Percentiles rank a stretch among this genome's conserved stretches.
Conservation (phyloP, 2,888 invertebrate genomes). For the Ganaspis brasiliensis region DNA sequence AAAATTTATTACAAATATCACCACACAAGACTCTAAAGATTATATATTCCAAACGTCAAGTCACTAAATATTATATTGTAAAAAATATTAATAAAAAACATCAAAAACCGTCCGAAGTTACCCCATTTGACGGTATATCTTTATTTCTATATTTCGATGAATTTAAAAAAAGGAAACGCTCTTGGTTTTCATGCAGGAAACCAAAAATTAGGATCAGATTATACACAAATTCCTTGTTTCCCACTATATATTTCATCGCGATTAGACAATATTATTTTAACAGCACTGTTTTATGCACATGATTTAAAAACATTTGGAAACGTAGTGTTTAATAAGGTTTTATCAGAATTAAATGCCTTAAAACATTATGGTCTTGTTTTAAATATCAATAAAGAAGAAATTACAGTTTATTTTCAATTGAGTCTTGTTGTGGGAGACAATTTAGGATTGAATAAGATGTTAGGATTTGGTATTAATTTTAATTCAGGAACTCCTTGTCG, state of each 20-base stretch:
- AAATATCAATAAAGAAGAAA: conserved; percentile 24
- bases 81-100: no score
- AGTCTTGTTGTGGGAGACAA: conserved; percentile 42
- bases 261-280: conserved; percentile 48
- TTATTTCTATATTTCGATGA: conserved; percentile 57
- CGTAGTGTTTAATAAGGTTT: conserved; percentile 22
- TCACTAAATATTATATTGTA: no score
- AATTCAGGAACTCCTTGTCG: conserved; percentile 39
- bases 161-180: conserved; percentile 51
- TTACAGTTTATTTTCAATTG: conserved; percentile 45
- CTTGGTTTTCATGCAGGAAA: conserved; percentile 50
- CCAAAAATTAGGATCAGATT: conserved; percentile 48
- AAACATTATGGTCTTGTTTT: conserved; percentile 39
- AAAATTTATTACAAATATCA: no score
- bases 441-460: conserved; percentile 47
- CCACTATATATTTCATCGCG: conserved; percentile 33
- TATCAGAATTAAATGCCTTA: conserved; percentile 46
- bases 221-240: conserved; percentile 42
- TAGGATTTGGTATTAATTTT: conserved; percentile 47
- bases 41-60: no score
- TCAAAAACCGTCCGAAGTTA: no score
- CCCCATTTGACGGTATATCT: no score
- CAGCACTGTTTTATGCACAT: conserved; percentile 28
- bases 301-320: conserved; percentile 44
- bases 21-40: no score